These are phyloP conservation scores for Hoplostethus mediterraneus DNA, from an alignment of 2,797 vertebrate species.

Conservation along the genomic window DNA sequence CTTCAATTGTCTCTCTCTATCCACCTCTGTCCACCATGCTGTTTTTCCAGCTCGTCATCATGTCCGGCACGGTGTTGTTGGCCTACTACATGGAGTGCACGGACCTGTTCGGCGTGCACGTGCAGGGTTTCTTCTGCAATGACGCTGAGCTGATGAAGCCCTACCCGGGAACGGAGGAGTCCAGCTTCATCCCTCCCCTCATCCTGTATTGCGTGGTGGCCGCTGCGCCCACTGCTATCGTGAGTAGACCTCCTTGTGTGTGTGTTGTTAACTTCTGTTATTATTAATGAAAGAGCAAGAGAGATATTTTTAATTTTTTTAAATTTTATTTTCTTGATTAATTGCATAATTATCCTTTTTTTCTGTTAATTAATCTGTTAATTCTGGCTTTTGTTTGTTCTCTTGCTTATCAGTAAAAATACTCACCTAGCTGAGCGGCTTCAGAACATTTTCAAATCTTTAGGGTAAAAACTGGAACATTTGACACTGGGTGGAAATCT, in stretches of 20 bases:
- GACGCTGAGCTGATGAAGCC: constrained; percentile 98
- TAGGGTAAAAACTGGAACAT: constrained; percentile 22
- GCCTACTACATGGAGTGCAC: constrained; percentile 99
- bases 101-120: constrained; percentile 93
- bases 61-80: constrained; percentile 96
- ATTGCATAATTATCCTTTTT: no score
- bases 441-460: constrained; percentile 3
- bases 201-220: constrained; percentile 96
- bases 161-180: constrained; percentile 93
- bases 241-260: constrained; percentile 83
- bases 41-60: constrained; percentile 97
- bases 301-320: no score
- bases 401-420: no score
- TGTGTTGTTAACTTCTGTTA: not conserved
- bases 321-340: no score
- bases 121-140: constrained; percentile 99
- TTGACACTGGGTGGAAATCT: no score
- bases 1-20: constrained; percentile 20
- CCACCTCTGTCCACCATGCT: constrained; percentile 76
- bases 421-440: no score
- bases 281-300: no score
- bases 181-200: constrained; percentile 95
- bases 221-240: constrained; percentile 91
- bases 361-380: no score
- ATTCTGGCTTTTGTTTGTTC: no score